Base-by-base conservation (phyloP, 2,888 invertebrate genomes). In the Pterobdella sp. region DNA sequence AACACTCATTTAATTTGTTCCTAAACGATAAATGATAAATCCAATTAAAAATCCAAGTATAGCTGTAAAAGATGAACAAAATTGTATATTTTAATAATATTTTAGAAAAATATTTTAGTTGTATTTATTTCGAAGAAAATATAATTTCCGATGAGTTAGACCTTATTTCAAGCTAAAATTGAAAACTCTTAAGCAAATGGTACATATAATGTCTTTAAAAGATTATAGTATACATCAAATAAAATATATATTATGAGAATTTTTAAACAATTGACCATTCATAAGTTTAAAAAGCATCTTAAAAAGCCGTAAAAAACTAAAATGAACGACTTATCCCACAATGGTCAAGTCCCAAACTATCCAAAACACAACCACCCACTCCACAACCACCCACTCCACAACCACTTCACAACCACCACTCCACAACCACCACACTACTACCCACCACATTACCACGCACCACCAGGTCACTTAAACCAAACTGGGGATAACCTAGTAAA, bases 401-500 rank as follows among this genome's bases (percentile, higher is more conserved):
- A 52, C 56, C 52, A 14, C 34, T 37, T 35, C 63, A n/a, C 71
- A 3, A n/a, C 37, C 68, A 1, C 22, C 34, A 49, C 32, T 7
- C 26, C 2, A 31, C n/a, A 34, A 26, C 31, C 31, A n/a, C 71
- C 60, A 0, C 36, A 32, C n/a, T 35, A 2, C 14, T 60, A 29
- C 52, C 56, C 52, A 14, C 34, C 63, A n/a, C 71, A 63, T 14
- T 31, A 3, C 31, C 49, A 31, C 72, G 67, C 67, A 26, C 4
- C 67, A 63, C 49, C 72, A 74, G 74, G 34, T 2, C 63, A 68
- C 49, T 72, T 72, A 56, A 74, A 72, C 34, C 74, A 74, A 37
- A 67, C 64, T 7, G 68, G 68, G 2, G 68, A 60, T 4, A 72
- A 72, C 52, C 14, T 72, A 34, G 72, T 72, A 10, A 68, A 74